Percentiles rank a stretch among this genome's conserved stretches.
These are phyloP conservation scores for Stigmatopora nigra DNA, from an alignment of 2,113 vertebrate species.

Conservation along the genomic window DNA sequence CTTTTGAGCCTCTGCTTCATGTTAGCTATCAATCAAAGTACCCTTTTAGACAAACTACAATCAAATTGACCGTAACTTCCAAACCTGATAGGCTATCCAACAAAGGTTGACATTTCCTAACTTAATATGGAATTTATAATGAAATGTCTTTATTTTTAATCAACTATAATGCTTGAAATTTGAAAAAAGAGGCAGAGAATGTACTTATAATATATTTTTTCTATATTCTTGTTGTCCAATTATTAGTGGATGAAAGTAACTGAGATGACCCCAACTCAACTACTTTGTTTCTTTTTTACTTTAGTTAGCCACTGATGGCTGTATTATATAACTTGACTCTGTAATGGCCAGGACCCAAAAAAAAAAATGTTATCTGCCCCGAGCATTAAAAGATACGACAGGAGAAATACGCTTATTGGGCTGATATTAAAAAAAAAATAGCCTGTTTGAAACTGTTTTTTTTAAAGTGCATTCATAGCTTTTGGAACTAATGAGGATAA, in stretches of 20 bases:
- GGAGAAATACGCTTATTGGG: conserved; percentile 12
- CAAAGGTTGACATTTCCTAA: not conserved
- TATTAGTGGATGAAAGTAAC: not conserved
- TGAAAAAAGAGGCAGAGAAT: not conserved
- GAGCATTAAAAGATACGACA: conserved; percentile 4
- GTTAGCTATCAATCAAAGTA: conserved; percentile 32
- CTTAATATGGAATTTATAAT: not conserved
- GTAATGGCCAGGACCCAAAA: conserved; percentile 6
- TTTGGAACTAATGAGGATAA: not conserved
- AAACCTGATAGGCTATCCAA: not conserved
- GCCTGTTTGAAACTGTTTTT: conserved; percentile 2
- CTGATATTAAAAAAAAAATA: conserved; percentile 13
- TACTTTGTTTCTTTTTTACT: conserved; percentile 11
- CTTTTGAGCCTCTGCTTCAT: conserved; percentile 19
- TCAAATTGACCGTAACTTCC: conserved; percentile 5
- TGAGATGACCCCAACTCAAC: conserved; percentile 1
- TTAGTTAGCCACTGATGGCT: conserved; percentile 21
- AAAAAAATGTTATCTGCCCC: conserved; percentile 27
- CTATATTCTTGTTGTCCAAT: not conserved
- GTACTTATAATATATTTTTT: not conserved
- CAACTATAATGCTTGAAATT: not conserved
- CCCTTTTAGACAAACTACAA: not conserved
- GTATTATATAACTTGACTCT: conserved; percentile 21
- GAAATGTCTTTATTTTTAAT: not conserved
- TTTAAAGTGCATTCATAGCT: not conserved